phyloP scores from a whole-genome alignment of 2,797 vertebrate species.

The Mastacembelus armatus region DNA sequence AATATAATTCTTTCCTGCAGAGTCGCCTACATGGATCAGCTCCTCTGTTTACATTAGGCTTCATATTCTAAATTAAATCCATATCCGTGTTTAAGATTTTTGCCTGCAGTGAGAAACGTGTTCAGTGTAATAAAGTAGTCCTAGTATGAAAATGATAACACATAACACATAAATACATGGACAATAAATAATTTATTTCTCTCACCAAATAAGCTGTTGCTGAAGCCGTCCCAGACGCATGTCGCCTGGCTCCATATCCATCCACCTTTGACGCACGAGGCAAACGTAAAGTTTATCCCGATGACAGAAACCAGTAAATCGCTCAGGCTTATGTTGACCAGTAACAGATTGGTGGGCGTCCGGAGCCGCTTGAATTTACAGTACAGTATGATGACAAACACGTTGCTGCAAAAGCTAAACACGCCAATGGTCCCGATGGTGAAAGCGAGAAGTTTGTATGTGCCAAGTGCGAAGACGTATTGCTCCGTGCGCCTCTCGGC shows the following conservation, averaged over 20 bases:
- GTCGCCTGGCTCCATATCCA: constrained; percentile 90
- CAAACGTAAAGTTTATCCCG: constrained; percentile 90
- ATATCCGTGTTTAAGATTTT: too few species aligned
- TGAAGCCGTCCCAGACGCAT: constrained; percentile 94
- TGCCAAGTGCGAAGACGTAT: constrained; percentile 81
- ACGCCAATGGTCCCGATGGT: constrained; percentile 87
- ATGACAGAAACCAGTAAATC: constrained; percentile 89
- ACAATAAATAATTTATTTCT: background rate
- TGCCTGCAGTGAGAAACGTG: too few species aligned
- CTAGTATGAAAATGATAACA: too few species aligned
- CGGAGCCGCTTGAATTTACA: constrained; percentile 88
- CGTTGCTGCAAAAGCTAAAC: constrained; percentile 90
- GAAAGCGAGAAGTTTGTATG: constrained; percentile 90
- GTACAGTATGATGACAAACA: constrained; percentile 88
- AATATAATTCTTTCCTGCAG: too few species aligned
- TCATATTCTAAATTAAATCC: too few species aligned
- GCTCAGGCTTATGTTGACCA: constrained; percentile 91
- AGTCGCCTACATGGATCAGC: too few species aligned
- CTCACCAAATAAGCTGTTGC: constrained; percentile 95
- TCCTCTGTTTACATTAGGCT: too few species aligned
- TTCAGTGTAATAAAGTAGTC: too few species aligned
- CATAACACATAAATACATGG: too few species aligned
- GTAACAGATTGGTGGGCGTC: constrained; percentile 88
- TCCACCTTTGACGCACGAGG: constrained; percentile 87
- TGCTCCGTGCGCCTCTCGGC: constrained; percentile 57